phyloP scores from a whole-genome alignment of 1,140 invertebrate genomes.

The Coelopa frigida region DNA sequence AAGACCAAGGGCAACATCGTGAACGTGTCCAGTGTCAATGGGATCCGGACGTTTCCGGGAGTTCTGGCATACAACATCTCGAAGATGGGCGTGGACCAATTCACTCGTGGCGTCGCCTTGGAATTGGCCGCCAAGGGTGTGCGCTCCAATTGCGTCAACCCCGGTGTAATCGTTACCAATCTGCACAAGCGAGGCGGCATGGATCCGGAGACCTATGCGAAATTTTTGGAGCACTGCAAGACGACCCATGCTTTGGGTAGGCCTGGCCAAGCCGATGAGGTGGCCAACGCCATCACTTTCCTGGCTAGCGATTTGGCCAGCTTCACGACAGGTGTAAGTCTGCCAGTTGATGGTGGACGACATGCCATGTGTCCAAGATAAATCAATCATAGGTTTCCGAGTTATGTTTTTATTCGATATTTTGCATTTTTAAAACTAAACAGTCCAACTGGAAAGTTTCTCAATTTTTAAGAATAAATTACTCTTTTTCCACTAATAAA shows the following conservation, averaged over 20 bases:
- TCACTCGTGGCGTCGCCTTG: slow-evolving; percentile 64
- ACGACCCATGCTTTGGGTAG: slow-evolving; percentile 69
- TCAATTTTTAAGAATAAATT: too few species aligned
- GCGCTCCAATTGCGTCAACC: slow-evolving; percentile 70
- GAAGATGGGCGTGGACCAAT: slow-evolving; percentile 74
- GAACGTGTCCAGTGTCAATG: slow-evolving; percentile 72
- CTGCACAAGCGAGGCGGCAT: slow-evolving; percentile 68
- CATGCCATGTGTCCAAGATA: slow-evolving; percentile 68
- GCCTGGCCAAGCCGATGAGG: slow-evolving; percentile 60
- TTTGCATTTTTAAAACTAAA: too few species aligned
- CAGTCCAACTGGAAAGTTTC: too few species aligned
- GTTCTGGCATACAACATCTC: slow-evolving; percentile 67
- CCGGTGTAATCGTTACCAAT: slow-evolving; percentile 67
- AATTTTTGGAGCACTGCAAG: slow-evolving; percentile 64
- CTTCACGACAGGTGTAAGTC: slow-evolving; percentile 67
- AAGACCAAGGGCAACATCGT: slow-evolving; percentile 68
- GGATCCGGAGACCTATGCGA: slow-evolving; percentile 56
- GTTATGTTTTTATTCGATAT: neutral
- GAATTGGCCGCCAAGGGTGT: slow-evolving; percentile 56
- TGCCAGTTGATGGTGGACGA: slow-evolving; percentile 74
- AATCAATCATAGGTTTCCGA: too few species aligned
- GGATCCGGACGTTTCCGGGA: slow-evolving; percentile 58
- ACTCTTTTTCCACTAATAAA: too few species aligned
- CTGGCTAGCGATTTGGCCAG: slow-evolving; percentile 68
- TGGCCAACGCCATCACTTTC: slow-evolving; percentile 70